phyloP scores from a whole-genome alignment of 92 coral and sea anemone species.

The Siderastrea siderea region DNA sequence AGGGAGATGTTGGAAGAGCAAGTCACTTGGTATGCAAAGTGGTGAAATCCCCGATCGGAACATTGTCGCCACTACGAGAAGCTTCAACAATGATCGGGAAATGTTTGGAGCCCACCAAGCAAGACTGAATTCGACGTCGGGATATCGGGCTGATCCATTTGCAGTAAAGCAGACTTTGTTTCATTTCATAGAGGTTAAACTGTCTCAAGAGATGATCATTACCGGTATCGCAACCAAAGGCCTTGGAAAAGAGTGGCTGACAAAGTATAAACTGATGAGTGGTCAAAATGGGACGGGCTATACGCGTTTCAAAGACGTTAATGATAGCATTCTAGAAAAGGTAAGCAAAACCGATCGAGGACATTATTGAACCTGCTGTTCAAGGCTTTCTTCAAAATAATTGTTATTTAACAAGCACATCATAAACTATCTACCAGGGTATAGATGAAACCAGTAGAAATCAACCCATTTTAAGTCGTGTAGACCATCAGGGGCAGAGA shows the following conservation, averaged over 20 bases:
- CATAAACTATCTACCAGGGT: too few relatives aligned
- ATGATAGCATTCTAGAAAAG: background rate
- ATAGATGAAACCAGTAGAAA: too few relatives aligned
- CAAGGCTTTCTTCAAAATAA: too few relatives aligned
- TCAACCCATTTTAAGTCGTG: too few relatives aligned
- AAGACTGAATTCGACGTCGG: conserved; percentile 50
- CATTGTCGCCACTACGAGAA: conserved; percentile 29
- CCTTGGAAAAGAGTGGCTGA: conserved; percentile 71
- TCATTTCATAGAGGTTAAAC: conserved; percentile 46
- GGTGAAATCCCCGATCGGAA: conserved; percentile 46
- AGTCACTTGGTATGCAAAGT: conserved; percentile 57
- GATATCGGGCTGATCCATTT: conserved; percentile 51
- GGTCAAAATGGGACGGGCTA: conserved; percentile 26
- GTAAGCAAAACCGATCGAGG: conserved; percentile 13
- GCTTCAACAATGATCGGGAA: conserved; percentile 21
- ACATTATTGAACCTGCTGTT: background rate
- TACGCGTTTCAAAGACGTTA: conserved; percentile 29
- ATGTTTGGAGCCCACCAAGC: conserved; percentile 64
- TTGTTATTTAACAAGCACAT: too few relatives aligned
- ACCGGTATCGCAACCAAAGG: conserved; percentile 87
- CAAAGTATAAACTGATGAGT: conserved; percentile 39
- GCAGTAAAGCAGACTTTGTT: background rate
- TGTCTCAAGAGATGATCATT: conserved; percentile 65
- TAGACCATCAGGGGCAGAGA: too few relatives aligned
- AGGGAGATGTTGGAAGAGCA: conserved; percentile 35